Evolutionary conservation across 1,140 invertebrate genomes (phyloP).

Genomic region (Caenorhabditis briggsae): DNA sequence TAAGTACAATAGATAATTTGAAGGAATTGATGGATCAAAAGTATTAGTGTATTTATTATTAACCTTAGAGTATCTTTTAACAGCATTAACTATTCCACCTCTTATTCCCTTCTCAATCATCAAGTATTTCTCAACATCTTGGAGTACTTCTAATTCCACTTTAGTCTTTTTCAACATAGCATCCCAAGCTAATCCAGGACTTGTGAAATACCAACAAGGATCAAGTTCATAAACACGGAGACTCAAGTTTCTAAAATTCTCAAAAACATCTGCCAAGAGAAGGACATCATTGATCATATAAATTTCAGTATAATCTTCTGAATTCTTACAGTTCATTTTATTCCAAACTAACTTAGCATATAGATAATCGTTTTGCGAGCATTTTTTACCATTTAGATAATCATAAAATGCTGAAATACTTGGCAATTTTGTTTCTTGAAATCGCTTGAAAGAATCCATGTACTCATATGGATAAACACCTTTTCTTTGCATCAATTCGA

Average conservation of each 20-base stretch:
- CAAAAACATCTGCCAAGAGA: slow-evolving; percentile 72
- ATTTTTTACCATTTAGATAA: slow-evolving; percentile 61
- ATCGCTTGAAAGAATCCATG: slow-evolving; percentile 69
- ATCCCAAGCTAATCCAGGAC: slow-evolving; percentile 73
- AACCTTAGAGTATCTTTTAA: no score
- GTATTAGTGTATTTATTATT: slow-evolving; percentile 61
- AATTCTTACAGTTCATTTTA: slow-evolving; percentile 64
- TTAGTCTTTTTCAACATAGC: slow-evolving; percentile 70
- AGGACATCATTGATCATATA: slow-evolving; percentile 69
- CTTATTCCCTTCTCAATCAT: no score
- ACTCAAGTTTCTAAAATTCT: slow-evolving; percentile 70
- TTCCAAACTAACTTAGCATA: slow-evolving; percentile 69
- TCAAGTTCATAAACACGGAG: slow-evolving; percentile 69
- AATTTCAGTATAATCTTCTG: slow-evolving; percentile 72
- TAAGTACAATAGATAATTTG: slow-evolving; percentile 69
- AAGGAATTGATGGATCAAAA: not conserved
- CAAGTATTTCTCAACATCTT: no score
- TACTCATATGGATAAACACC: slow-evolving; percentile 77
- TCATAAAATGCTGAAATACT: slow-evolving; percentile 69
- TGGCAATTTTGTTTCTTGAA: slow-evolving; percentile 70
- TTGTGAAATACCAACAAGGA: slow-evolving; percentile 72
- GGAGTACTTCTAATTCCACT: slow-evolving; percentile 58
- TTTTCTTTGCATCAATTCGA: no score
- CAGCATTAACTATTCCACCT: no score
- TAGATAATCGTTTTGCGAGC: slow-evolving; percentile 67